These are phyloP conservation scores for Candidula unifasciata DNA, from an alignment of 2,888 invertebrate genomes.

Conservation along the genomic window DNA sequence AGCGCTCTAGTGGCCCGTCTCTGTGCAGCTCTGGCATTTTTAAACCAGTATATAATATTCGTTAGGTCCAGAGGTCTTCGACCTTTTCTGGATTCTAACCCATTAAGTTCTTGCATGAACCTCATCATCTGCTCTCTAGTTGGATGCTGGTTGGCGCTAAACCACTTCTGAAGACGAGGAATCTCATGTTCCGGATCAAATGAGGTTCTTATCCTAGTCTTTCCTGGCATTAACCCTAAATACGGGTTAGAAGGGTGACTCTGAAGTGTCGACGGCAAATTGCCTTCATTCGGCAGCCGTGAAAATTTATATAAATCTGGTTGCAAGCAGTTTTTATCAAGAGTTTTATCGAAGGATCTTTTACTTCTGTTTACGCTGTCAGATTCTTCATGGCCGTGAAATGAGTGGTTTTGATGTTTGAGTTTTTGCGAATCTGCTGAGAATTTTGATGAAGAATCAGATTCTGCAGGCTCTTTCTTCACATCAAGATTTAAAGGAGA, in stretches of 20 bases:
- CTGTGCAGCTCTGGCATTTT: conserved; percentile 96
- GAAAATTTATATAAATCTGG: conserved; percentile 23
- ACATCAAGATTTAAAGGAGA: not conserved
- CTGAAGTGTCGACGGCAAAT: conserved; percentile 44
- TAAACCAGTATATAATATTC: conserved; percentile 92
- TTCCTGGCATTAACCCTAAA: conserved; percentile 55
- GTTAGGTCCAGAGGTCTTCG: conserved; percentile 95
- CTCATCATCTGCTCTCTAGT: conserved; percentile 96
- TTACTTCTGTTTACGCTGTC: conserved; percentile 1
- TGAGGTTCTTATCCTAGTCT: conserved; percentile 91
- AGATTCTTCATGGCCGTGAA: not conserved
- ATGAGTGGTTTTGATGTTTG: not conserved
- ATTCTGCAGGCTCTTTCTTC: not conserved
- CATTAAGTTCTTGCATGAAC: conserved; percentile 95
- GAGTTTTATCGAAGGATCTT: conserved; percentile 3
- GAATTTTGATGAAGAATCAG: not conserved
- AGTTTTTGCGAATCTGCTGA: not conserved
- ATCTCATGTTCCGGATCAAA: conserved; percentile 97
- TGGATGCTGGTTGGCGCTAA: conserved; percentile 97
- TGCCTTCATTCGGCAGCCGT: conserved; percentile 34
- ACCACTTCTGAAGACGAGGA: conserved; percentile 97
- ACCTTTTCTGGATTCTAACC: conserved; percentile 88
- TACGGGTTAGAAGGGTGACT: conserved; percentile 38
- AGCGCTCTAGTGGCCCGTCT: conserved; percentile 84
- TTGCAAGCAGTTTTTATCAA: conserved; percentile 9